A percentile compares a stretch with the other conserved stretches of the same genome.
These are phyloP conservation scores for Lepidurus arcticus DNA, from an alignment of 1,140 invertebrate genomes.

Conservation along the genomic window DNA sequence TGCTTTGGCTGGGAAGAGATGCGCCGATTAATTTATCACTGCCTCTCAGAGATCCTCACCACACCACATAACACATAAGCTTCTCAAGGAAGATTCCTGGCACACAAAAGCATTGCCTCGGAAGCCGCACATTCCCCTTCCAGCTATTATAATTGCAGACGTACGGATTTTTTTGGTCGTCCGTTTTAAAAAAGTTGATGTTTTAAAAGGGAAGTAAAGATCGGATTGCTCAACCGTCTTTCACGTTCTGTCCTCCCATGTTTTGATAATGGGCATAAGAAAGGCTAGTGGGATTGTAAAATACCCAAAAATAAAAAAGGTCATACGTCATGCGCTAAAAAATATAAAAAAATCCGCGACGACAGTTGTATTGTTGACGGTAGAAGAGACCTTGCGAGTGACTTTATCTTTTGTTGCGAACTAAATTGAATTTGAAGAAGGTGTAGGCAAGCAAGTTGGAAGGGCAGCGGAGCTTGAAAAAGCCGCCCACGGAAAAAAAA, in stretches of 20 bases:
- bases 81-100: constrained; percentile 7
- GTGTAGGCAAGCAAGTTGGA: not conserved
- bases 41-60: not conserved
- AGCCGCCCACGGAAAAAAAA: not conserved
- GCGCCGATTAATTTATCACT: constrained; percentile 14
- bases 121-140: not conserved
- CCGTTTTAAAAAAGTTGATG: not conserved
- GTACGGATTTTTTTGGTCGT: not conserved
- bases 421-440: no score
- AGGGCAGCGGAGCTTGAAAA: not conserved
- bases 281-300: no score
- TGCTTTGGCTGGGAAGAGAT: constrained; percentile 12
- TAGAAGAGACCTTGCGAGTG: no score
- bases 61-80: not conserved
- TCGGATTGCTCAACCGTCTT: not conserved
- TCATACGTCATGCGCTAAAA: no score
- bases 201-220: not conserved
- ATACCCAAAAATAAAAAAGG: no score
- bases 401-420: no score
- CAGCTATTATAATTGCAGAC: constrained; percentile 6
- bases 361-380: no score
- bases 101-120: constrained; percentile 1
- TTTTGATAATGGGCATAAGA: no score
- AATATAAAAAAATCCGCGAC: no score
- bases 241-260: no score